Percentiles rank a stretch among this genome's conserved stretches.
Conservation (phyloP, 2,797 vertebrate species). For the Antrozous pallidus region DNA sequence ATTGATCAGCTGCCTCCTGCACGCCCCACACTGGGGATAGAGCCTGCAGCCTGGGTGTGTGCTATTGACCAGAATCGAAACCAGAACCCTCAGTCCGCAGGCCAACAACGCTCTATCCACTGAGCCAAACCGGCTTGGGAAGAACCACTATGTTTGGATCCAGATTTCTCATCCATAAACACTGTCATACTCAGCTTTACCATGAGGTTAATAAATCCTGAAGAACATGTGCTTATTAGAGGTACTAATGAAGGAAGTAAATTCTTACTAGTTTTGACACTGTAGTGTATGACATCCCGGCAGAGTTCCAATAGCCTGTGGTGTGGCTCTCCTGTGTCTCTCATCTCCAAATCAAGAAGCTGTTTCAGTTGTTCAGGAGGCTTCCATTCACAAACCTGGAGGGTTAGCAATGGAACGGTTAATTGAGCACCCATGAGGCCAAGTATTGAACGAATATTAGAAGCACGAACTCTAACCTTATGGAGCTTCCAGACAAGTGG, state of each 20-base stretch:
- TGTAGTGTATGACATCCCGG: conserved; percentile 88
- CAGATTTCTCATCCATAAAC: not conserved
- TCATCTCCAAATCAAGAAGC: conserved; percentile 88
- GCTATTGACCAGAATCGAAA: no score
- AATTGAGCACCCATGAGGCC: not conserved
- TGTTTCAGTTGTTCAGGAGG: conserved; percentile 85
- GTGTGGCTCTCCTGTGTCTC: conserved; percentile 84
- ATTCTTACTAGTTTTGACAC: conserved; percentile 89
- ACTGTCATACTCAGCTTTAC: not conserved
- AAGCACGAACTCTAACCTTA: not conserved
- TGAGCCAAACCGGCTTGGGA: not conserved
- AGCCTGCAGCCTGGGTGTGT: no score
- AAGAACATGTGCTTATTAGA: not conserved
- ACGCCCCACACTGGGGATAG: no score
- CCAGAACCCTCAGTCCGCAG: no score
- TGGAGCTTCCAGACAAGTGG: not conserved
- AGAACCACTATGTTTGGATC: not conserved
- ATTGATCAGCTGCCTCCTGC: no score
- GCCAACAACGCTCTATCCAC: no score
- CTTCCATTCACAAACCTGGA: conserved; percentile 90
- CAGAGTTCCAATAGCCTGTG: conserved; percentile 86
- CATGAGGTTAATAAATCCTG: not conserved
- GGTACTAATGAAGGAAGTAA: not conserved
- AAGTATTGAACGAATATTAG: no score
- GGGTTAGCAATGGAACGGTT: not conserved